These are phyloP conservation scores for Sula dactylatra DNA, from an alignment of 2,113 vertebrate species.

Conservation along the genomic window DNA sequence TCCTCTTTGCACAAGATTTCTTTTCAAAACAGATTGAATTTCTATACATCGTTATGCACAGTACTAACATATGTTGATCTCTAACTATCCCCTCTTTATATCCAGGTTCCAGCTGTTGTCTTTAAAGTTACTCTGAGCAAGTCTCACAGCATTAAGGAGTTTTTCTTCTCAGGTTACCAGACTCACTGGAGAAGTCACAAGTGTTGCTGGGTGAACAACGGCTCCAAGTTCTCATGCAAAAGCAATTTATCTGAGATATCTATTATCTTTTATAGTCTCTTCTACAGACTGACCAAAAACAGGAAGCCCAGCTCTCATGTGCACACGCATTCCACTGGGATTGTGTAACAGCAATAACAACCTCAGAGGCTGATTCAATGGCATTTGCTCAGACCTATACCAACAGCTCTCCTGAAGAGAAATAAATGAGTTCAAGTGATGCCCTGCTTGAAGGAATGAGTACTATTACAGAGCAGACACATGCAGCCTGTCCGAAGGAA, in stretches of 20 bases:
- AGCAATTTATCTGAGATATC: conserved; percentile 27
- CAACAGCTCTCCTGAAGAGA: background rate
- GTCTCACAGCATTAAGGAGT: background rate
- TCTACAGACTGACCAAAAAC: conserved; percentile 51
- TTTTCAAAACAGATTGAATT: conserved; percentile 19
- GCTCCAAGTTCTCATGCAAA: background rate
- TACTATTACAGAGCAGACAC: background rate
- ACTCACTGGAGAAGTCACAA: conserved; percentile 16
- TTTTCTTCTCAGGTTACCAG: conserved; percentile 41
- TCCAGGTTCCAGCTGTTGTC: conserved; percentile 30
- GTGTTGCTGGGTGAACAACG: conserved; percentile 11
- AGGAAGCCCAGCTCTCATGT: conserved; percentile 45
- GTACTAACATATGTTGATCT: background rate
- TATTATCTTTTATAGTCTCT: conserved; percentile 27
- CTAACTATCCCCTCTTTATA: conserved; percentile 14
- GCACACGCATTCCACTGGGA: conserved; percentile 52
- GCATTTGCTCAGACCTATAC: background rate
- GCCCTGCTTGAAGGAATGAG: background rate
- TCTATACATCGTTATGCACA: background rate
- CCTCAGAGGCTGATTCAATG: conserved; percentile 5
- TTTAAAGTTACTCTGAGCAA: background rate
- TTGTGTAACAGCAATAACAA: conserved; percentile 63
- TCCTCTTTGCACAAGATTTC: background rate
- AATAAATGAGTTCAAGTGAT: background rate
- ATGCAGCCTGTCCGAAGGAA: background rate